phyloP scores from a whole-genome alignment of 2,888 invertebrate species.

The Caenorhabditis sp. region DNA sequence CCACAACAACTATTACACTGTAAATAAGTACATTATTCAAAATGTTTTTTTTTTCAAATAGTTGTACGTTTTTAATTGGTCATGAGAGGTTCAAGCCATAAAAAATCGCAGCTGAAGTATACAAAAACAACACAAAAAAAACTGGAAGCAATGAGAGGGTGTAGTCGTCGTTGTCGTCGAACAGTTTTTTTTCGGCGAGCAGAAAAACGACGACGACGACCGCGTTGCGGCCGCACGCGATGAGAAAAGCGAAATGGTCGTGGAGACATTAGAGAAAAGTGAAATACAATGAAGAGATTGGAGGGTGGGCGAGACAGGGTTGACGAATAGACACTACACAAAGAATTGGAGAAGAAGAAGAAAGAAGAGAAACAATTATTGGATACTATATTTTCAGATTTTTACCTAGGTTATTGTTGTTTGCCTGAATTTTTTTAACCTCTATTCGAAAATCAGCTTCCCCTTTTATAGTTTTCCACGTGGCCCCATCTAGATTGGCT shows the following conservation, averaged over 20 bases:
- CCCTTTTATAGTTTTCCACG: too few species aligned
- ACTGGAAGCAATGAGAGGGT: too few species aligned
- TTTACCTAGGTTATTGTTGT: background rate
- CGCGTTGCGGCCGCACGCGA: conserved; percentile 39
- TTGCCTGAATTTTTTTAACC: background rate
- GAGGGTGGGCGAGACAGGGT: conserved; percentile 19
- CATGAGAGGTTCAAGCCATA: too few species aligned
- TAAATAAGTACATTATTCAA: too few species aligned
- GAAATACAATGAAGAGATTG: conserved; percentile 15
- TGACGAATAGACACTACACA: conserved; percentile 10
- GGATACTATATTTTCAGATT: background rate
- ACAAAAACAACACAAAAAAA: too few species aligned
- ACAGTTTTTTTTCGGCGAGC: background rate
- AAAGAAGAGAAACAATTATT: background rate
- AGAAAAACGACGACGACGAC: conserved; percentile 15
- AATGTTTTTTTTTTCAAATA: too few species aligned
- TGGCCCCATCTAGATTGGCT: too few species aligned
- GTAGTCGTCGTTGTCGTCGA: too few species aligned
- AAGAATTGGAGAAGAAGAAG: conserved; percentile 12
- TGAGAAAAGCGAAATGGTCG: conserved; percentile 4
- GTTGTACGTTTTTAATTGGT: too few species aligned
- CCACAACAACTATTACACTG: too few species aligned
- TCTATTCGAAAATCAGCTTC: too few species aligned
- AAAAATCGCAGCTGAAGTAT: too few species aligned
- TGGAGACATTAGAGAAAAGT: conserved; percentile 13